Base-by-base conservation (phyloP, 1,140 invertebrate genomes). In the Acromyrmex charruanus region DNA sequence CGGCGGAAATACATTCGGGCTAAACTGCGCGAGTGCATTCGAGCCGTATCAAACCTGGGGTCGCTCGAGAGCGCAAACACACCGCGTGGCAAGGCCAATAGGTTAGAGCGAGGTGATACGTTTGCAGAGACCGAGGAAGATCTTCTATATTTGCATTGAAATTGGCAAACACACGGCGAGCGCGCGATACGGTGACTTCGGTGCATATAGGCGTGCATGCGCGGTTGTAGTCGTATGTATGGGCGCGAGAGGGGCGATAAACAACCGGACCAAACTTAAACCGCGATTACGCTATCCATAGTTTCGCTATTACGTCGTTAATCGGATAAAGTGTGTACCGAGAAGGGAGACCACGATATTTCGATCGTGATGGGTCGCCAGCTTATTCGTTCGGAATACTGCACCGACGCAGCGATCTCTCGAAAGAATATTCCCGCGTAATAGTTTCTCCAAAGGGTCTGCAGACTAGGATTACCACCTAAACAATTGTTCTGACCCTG, bases 141-240 rank as follows among this genome's bases (percentile, higher is more conserved):
- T 89, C 87, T 89, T 85, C 77, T 79, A 88, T 92, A 93, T 93
- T 92, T 93, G 92, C 93, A 92, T 92, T 92, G 89, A 92, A 93
- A 93, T 93, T 93, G 89, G 92, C 90, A 93, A 92, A 93, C 89
- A 93, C 59, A 93, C 58, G 58, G 49, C 44, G 75, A 49, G 58
- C 81, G 61, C 81, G 10, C 69, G 80, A 84, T 63, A 68, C 31
- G 82, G 66, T 79, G 89, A 77, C 55, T 69, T 39, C 39, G 35
- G 28, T 9, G 14, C n/a, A 28, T 16, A 12, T 5, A 35, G 21
- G 63, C 16, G 18, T 44, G 49, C 66, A 49, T 28, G 84, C 25
- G 16, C 84, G 84, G 63, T 18, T n/a, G 21, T 35, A 21, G 39
- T 10, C 5, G 16, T 55, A 55, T n/a, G 5, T 55, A 55, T 55